Evolutionary conservation across 2,888 invertebrate species (phyloP), one percentile per base, ranked within the genome.

Genomic region (Cenopis cana): DNA sequence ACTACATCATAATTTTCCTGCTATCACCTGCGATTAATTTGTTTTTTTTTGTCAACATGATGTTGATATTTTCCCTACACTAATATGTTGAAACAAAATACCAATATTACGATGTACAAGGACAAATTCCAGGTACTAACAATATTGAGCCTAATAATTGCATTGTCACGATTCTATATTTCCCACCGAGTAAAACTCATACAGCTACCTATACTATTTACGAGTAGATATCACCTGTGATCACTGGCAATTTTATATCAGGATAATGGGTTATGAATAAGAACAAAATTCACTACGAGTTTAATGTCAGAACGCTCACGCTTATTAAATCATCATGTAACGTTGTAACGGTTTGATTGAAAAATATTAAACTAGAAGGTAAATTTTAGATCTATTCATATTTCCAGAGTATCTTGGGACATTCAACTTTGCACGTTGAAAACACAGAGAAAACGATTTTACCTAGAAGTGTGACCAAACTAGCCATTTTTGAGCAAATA

Each of bases 141-240:
- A 33, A 12, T 50, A 46, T 52, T 54, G 54, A 52, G 38, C 33
- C 17, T n/a, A 2, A 54, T 52, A 54, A 60, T 60, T 60, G 38
- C 10, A 64, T 64, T 24, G 64, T 64, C 64, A 64, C 52, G 50
- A 54, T 38, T 64, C n/a, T 20, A 64, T 64, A 64, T 64, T 64
- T 64, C 64, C 64, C 64, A 20, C 64, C 38, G 52, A 54, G 36
- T 52, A 38, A 50, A 62, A 59, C 24, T 59, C 17, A 6, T 46
- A 49, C 17, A 29, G 36, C 11, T 12, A 24, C 24, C 4, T 4
- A 4, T 24, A 24, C 1, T 24, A 24, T 3, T 24, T 20, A 41
- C 38, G 14, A 24, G 24, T 18, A 24, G 8, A 2, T 12, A 38
- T n/a, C n/a, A n/a, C n/a, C n/a, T 59, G 14, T 24, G n/a, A 55